Conservation (phyloP, 2,797 vertebrate species). For the Xenentodon cancila region DNA sequence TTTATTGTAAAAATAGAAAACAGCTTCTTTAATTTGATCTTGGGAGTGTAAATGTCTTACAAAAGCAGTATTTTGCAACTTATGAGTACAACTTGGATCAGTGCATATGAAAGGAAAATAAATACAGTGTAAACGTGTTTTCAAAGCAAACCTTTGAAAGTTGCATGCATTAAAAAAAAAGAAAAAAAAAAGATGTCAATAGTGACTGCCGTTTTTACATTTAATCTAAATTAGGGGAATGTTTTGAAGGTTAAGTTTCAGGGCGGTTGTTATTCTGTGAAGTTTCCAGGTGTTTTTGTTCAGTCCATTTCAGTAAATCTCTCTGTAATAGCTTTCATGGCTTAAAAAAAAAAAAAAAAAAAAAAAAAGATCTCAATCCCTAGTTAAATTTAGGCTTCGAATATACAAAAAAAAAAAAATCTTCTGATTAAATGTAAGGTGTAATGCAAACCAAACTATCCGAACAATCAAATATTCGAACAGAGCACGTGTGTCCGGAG, state of each 20-base stretch:
- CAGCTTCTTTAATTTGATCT: too few species aligned
- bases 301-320: neutral
- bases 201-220: neutral
- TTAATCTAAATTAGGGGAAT: conserved; percentile 1
- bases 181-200: too few species aligned
- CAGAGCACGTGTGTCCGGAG: neutral
- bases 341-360: too few species aligned
- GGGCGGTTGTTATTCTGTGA: neutral
- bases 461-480: conserved; percentile 8
- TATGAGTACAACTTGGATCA: too few species aligned
- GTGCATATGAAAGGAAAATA: too few species aligned
- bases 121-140: too few species aligned
- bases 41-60: too few species aligned
- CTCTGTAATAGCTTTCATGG: too few species aligned
- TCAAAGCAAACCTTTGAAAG: neutral
- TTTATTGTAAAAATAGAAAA: too few species aligned
- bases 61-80: too few species aligned
- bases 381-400: conserved; percentile 6
- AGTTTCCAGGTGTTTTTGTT: neutral
- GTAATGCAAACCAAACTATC: conserved; percentile 14
- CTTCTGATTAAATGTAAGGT: neutral
- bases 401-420: neutral
- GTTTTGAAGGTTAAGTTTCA: neutral
- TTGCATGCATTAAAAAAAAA: neutral
- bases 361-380: neutral